phyloP scores from a whole-genome alignment of 2,797 vertebrate genomes.

The Danio albolineatus region DNA sequence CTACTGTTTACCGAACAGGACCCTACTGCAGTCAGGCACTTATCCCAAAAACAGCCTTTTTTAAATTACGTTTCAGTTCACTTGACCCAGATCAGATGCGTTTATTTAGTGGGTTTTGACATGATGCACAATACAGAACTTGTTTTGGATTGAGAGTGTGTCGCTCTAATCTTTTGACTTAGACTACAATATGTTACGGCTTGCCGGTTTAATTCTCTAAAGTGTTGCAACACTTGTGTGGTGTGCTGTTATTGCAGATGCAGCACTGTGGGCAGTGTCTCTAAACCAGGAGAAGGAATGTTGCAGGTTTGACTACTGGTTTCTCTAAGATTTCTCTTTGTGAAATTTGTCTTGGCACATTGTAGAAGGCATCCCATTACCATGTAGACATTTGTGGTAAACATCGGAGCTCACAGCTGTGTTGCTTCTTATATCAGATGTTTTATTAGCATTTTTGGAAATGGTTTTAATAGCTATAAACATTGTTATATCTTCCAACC shows the following conservation, averaged over 20 bases:
- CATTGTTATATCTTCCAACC: not conserved
- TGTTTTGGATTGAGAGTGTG: not conserved
- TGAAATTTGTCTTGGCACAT: not conserved
- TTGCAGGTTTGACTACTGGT: not conserved
- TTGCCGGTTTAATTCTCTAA: not conserved
- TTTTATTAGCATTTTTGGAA: not conserved
- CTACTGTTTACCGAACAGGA: too few species aligned
- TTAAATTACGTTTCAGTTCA: not conserved
- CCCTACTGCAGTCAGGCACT: too few species aligned
- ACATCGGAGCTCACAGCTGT: not conserved
- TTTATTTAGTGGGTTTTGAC: not conserved
- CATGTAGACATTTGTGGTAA: not conserved
- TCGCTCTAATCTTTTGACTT: not conserved
- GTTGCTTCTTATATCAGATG: not conserved
- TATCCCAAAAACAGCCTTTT: too few species aligned
- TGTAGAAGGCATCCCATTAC: too few species aligned
- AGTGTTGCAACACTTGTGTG: not conserved
- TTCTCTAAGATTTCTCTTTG: not conserved
- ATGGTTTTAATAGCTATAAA: not conserved
- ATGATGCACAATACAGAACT: not conserved
- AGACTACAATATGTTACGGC: not conserved
- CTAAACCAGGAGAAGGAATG: not conserved
- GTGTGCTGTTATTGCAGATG: constrained; percentile 23
- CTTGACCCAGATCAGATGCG: not conserved
- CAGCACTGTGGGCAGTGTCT: not conserved